These are phyloP conservation scores for Accipiter virgatus DNA, from an alignment of 2,113 vertebrate genomes.

Conservation along the genomic window DNA sequence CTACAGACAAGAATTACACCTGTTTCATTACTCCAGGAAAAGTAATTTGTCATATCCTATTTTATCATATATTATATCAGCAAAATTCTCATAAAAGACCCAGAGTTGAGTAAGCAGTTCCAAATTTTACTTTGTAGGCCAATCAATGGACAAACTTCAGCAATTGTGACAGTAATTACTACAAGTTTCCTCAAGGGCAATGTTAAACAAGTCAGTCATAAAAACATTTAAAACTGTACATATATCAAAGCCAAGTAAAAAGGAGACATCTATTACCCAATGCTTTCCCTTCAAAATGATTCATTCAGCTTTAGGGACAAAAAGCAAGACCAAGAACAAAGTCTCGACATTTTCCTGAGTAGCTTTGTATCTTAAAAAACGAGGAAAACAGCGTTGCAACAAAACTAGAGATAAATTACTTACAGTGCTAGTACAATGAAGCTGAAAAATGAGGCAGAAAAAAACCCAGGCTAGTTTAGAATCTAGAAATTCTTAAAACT, in stretches of 20 bases:
- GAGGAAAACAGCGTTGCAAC: accelerated
- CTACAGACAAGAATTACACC: not conserved
- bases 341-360: not conserved
- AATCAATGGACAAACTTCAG: not conserved
- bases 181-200: not conserved
- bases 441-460: not conserved
- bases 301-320: not conserved
- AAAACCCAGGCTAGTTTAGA: not conserved
- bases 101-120: not conserved
- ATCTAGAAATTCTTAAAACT: not conserved
- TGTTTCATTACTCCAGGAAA: not conserved
- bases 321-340: not conserved
- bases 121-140: not conserved
- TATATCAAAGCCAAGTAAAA: not conserved
- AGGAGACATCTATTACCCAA: not conserved
- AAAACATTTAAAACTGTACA: not conserved
- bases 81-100: not conserved
- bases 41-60: not conserved
- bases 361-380: not conserved
- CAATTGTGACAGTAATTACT: not conserved
- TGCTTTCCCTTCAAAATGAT: not conserved
- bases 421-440: not conserved
- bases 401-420: not conserved
- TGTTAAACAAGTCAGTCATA: not conserved
- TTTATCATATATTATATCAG: not conserved